Conservation (phyloP, 2,888 invertebrate species). For the Geophilus truncorum region DNA sequence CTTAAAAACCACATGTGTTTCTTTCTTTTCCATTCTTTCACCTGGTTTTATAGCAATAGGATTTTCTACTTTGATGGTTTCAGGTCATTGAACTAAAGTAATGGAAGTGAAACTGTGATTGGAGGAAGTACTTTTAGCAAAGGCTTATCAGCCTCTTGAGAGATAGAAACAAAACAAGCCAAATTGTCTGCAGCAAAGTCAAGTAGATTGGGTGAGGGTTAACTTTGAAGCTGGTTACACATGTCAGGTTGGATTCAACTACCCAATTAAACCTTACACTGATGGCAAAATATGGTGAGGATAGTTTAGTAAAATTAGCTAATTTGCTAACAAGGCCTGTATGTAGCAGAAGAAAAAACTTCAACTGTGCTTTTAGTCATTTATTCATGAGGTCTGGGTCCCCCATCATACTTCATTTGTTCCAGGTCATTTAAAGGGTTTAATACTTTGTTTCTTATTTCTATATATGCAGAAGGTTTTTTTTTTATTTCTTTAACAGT, state of each 20-base stretch:
- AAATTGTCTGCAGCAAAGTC: constrained; percentile 6
- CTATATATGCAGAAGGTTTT: no score
- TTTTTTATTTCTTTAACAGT: no score
- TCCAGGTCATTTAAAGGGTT: no score
- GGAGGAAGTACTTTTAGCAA: constrained; percentile 12
- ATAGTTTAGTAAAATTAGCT: background rate
- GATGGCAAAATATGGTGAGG: background rate
- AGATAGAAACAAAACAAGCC: constrained; percentile 6
- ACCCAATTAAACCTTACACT: no score
- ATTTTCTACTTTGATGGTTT: background rate
- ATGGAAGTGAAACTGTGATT: constrained; percentile 1
- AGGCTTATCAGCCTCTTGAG: constrained; percentile 10
- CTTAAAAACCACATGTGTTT: background rate
- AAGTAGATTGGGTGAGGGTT: background rate
- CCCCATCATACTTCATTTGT: no score
- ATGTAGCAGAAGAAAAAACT: background rate
- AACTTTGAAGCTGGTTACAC: background rate
- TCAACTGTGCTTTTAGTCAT: background rate
- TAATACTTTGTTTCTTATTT: no score
- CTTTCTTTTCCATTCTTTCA: background rate
- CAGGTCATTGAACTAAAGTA: constrained; percentile 12
- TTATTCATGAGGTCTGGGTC: background rate
- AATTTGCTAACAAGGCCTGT: background rate
- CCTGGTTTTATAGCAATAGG: background rate
- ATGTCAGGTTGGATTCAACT: background rate